phyloP scores from a whole-genome alignment of 2,888 invertebrate genomes.

The Abrostola triplasia region DNA sequence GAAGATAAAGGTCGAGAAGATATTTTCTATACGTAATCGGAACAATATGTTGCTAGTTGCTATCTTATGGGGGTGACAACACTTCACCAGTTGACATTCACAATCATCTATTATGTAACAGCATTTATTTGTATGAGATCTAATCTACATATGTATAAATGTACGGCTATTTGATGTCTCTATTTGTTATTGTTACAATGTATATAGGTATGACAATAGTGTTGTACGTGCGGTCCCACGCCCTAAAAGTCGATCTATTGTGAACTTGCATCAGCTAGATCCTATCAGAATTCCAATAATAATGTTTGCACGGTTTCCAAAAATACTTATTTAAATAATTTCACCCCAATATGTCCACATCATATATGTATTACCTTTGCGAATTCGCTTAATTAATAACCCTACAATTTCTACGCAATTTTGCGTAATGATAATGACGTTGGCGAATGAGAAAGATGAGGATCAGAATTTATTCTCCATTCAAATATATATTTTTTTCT shows the following conservation, averaged over 20 bases:
- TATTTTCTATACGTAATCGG: too few species aligned
- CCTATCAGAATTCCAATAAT: background rate
- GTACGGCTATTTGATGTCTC: constrained; percentile 40
- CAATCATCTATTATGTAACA: constrained; percentile 10
- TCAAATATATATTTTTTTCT: too few species aligned
- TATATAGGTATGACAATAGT: constrained; percentile 23
- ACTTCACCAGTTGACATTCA: background rate
- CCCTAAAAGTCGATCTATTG: constrained; percentile 11
- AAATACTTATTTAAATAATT: too few species aligned
- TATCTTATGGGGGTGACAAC: background rate
- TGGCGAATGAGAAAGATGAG: too few species aligned
- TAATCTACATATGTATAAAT: constrained; percentile 39
- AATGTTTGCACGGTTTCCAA: background rate
- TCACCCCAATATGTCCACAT: too few species aligned
- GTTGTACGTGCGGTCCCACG: constrained; percentile 4
- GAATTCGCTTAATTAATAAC: too few species aligned
- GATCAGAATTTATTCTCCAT: too few species aligned
- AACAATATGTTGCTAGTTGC: too few species aligned
- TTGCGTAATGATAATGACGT: too few species aligned
- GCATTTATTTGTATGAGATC: constrained; percentile 15
- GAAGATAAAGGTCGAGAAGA: too few species aligned
- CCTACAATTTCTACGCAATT: too few species aligned
- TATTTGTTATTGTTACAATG: constrained; percentile 41
- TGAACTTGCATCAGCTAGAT: constrained; percentile 4
- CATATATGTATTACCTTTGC: too few species aligned